Evolutionary conservation across 2,797 vertebrate species (phyloP).

Genomic region (Tadarida brasiliensis): DNA sequence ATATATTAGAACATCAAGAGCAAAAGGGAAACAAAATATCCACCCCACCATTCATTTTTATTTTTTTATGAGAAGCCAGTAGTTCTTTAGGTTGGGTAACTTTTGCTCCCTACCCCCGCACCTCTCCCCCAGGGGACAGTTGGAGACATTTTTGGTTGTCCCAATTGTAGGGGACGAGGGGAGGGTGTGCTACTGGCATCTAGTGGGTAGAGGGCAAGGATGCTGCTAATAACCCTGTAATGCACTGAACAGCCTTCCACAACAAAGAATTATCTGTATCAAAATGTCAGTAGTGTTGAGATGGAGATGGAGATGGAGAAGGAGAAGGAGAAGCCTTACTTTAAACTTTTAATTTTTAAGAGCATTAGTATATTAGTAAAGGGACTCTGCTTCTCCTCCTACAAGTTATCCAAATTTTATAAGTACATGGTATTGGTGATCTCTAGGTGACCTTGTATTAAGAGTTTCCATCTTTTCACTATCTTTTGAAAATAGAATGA

Average conservation of each 20-base stretch:
- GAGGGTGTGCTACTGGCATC: constrained; percentile 57
- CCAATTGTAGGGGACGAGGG: neutral
- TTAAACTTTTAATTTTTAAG: constrained; percentile 55
- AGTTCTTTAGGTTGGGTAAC: constrained; percentile 33
- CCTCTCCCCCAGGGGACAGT: neutral
- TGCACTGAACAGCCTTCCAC: neutral
- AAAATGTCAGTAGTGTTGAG: neutral
- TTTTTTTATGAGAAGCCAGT: constrained; percentile 30
- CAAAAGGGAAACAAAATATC: constrained; percentile 24
- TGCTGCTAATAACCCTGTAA: neutral
- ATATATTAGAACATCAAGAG: constrained; percentile 25
- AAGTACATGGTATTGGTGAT: constrained; percentile 39
- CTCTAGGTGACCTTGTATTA: constrained; percentile 49
- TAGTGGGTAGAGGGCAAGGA: constrained; percentile 51
- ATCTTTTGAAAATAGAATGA: constrained; percentile 63
- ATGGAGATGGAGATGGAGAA: neutral
- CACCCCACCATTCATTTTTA: neutral
- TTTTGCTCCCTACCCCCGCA: neutral
- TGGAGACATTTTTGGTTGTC: constrained; percentile 57
- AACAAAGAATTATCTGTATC: neutral
- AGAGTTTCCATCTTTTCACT: constrained; percentile 55
- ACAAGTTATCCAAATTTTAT: constrained; percentile 27
- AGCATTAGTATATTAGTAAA: constrained; percentile 46
- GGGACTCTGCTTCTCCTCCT: neutral
- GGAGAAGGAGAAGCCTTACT: neutral